These are phyloP conservation scores for Candoia aspera DNA, from an alignment of 2,113 vertebrate genomes.

Conservation along the genomic window DNA sequence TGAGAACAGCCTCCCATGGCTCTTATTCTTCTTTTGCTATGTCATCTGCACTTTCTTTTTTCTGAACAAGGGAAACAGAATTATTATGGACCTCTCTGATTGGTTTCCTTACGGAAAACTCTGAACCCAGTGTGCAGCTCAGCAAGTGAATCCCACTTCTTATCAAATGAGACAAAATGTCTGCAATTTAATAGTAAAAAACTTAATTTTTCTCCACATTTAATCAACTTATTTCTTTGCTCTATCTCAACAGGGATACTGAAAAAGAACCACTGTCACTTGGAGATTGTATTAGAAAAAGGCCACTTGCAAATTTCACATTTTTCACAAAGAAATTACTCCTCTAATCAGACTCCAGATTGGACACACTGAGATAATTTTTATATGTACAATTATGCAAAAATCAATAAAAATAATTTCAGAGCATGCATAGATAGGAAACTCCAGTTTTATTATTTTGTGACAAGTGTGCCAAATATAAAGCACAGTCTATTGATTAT, in stretches of 20 bases:
- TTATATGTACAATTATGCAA: neutral
- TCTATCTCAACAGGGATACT: neutral
- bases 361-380: neutral
- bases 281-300: neutral
- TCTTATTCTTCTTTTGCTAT: neutral
- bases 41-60: neutral
- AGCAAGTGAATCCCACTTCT: neutral
- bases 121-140: accelerated
- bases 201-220: neutral
- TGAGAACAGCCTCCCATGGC: neutral
- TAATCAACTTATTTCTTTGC: slow-evolving; percentile 9
- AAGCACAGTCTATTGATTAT: neutral
- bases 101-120: accelerated
- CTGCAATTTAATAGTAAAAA: slow-evolving; percentile 10
- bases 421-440: neutral
- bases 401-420: neutral
- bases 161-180: slow-evolving; percentile 3
- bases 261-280: neutral
- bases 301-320: slow-evolving; percentile 10
- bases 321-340: neutral
- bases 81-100: neutral
- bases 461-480: neutral
- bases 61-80: neutral
- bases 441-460: neutral
- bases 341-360: slow-evolving; percentile 33